Evolutionary conservation across 2,113 vertebrate genomes (phyloP).

Genomic region (Anguilla japonica): DNA sequence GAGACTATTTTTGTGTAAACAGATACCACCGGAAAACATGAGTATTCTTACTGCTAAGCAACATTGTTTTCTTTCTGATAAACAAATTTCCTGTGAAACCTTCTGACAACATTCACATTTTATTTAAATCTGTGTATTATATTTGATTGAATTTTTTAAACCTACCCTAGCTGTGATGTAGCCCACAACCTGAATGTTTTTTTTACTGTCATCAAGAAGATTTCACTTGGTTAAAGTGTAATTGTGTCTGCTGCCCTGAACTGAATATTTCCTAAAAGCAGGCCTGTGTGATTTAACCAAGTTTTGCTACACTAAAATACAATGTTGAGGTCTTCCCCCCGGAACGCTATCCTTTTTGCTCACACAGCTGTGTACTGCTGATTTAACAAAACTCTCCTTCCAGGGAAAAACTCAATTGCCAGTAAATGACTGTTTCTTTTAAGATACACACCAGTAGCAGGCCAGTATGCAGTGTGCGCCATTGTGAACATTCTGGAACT

Average conservation of each 20-base stretch:
- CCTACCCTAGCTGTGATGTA: too few species aligned
- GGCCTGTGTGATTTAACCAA: background rate
- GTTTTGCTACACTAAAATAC: background rate
- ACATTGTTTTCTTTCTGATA: background rate
- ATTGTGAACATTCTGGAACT: conserved; percentile 21
- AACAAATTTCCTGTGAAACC: background rate
- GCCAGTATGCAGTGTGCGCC: conserved; percentile 29
- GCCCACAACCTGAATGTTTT: too few species aligned
- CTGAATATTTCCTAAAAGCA: background rate
- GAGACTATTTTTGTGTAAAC: background rate
- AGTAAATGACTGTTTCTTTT: conserved; percentile 11
- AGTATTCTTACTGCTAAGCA: background rate
- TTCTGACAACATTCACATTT: background rate
- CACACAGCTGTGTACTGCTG: background rate
- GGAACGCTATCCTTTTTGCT: background rate
- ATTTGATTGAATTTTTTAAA: too few species aligned
- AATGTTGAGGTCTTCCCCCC: background rate
- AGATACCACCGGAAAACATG: background rate
- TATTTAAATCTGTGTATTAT: background rate
- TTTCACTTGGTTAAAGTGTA: background rate
- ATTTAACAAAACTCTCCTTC: conserved; percentile 14
- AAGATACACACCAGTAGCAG: conserved; percentile 24
- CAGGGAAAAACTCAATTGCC: conserved; percentile 23
- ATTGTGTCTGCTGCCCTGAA: background rate
- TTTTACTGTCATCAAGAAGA: too few species aligned